Evolutionary conservation across 2,113 vertebrate species (phyloP), one percentile per base, ranked within the genome.

Genomic region (Clarias gariepinus): DNA sequence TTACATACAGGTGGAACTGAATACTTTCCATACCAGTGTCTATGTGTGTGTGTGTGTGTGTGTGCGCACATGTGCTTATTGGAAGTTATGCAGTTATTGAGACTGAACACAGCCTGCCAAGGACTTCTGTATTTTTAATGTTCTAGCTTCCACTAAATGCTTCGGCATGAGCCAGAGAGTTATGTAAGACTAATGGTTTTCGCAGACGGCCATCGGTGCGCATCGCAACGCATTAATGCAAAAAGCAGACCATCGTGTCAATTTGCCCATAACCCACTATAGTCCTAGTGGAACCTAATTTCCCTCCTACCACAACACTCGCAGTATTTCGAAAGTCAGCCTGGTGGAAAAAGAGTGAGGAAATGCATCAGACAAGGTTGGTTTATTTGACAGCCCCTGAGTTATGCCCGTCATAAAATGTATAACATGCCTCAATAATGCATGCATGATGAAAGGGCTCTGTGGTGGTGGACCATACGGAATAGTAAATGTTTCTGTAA

Each of bases 401-500:
- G 89, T 90, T 90, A 92, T 91, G 85, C 91, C 92, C 73, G 82
- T 89, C 66, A 77, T 69, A 74, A 87, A 90, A 84, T 88, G 87
- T 73, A 55, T 84, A 41, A 84, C 92, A 90, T 91, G 79, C 60
- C 25, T 90, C 47, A 47, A 64, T 80, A 86, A 89, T 89, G 85
- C 89, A 91, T 89, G 87, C 82, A 86, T 91, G 90, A 91, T 76
- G 81, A 90, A 76, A 90, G 85, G 86, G 86, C 86, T 86, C 53
- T 83, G 76, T 88, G 89, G 89, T 87, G 84, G 89, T 87, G 84
- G 68, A 91, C 91, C 89, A 41, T 88, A 90, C 81, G 82, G 83
- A 91, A 85, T 89, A 88, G 91, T 89, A 90, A 93, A 90, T 85
- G 88, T 89, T 91, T 90, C 90, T 91, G 88, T 89, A 90, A 93